phyloP scores from a whole-genome alignment of 2,797 vertebrate genomes.

The Xenopus petersii region DNA sequence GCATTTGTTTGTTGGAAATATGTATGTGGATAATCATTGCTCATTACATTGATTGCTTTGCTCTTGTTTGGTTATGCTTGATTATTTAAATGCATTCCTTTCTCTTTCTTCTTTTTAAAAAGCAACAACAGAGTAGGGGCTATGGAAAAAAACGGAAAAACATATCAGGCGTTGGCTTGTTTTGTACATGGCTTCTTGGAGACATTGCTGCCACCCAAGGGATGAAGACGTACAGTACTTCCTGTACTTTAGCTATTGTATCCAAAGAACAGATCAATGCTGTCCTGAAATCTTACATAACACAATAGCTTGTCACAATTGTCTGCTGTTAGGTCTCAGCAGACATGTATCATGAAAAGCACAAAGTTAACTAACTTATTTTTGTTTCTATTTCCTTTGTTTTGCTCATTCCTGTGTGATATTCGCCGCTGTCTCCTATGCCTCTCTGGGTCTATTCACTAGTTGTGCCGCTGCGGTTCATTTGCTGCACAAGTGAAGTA shows the following conservation, averaged over 20 bases:
- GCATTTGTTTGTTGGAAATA: neutral
- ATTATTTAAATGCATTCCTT: neutral
- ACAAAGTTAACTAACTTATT: no score
- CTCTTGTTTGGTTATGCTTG: constrained; percentile 4
- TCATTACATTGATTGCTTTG: constrained; percentile 4
- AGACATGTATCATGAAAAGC: no score
- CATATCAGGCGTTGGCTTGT: neutral
- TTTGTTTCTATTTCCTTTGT: no score
- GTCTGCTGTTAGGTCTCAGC: neutral
- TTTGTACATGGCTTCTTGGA: neutral
- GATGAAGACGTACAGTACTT: neutral
- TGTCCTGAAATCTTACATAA: neutral
- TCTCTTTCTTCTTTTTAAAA: neutral
- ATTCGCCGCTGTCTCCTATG: no score
- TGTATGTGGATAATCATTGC: neutral
- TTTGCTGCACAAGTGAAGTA: no score
- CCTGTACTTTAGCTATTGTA: neutral
- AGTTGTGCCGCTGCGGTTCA: no score
- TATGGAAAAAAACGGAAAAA: neutral
- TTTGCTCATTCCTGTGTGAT: no score
- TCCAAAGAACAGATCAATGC: neutral
- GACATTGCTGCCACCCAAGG: neutral
- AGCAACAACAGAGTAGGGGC: neutral
- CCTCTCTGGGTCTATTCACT: no score
- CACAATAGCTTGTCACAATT: neutral